Base-by-base conservation (phyloP, 2,888 invertebrate genomes). In the Dinocampus coccinellae region DNA sequence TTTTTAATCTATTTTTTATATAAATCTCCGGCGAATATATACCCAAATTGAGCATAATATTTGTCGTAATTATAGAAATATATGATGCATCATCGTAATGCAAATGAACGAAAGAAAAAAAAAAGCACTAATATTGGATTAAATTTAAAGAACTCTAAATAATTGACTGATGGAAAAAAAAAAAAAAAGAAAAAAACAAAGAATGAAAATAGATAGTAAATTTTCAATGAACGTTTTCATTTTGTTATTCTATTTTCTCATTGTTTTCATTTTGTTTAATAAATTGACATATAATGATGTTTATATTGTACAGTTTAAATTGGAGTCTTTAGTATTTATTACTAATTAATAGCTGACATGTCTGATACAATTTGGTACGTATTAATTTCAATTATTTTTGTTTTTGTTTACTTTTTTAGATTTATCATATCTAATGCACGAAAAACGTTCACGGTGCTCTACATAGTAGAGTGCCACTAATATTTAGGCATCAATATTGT, bases 381-480 rank as follows among this genome's bases (percentile, higher is more conserved):
- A 47, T 16, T 47, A 7, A 47, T n/a, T 47, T 16, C 1, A 1
- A 16, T 16, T 20, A 16, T 42, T 42, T 66, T 65, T 11, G 33
- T 69, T 29, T 29, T 36, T 69, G 42, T 11, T 39, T 0, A 4
- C 62, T 39, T n/a, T 3, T 39, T 39, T 39, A 3, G 16, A 16
- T n/a, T n/a, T 42, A 47, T 47, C 16, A 16, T 47, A 6, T 61
- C 22, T 47, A 47, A 34, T 63, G 53, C 34, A 71, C 73, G 75
- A 75, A 61, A 70, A 67, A 66, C 64, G 69, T 67, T 53, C 39
- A 73, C 52, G 76, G 53, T 52, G 77, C 83, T 82, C 83, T 83
- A 83, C 83, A 83, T 74, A 80, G 83, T 83, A 83, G 83, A 83
- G 81, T 76, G 73, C 62, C 63, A 57, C 29, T 77, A 74, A 76